phyloP scores from a whole-genome alignment of 2,888 invertebrate genomes.

The Sisyra nigra region DNA sequence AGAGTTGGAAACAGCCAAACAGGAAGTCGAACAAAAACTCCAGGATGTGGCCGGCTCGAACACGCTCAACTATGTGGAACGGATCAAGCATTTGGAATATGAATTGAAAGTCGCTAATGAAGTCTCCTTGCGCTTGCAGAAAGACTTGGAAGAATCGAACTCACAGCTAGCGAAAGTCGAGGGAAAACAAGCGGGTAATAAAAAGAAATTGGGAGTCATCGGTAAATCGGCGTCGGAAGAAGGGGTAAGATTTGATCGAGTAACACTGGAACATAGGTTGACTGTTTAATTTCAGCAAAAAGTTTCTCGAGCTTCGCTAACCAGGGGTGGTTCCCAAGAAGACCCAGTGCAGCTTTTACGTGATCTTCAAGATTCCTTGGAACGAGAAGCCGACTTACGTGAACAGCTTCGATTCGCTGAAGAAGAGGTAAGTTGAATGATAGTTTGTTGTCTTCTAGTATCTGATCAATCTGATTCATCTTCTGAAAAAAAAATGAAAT shows the following conservation, averaged over 20 bases:
- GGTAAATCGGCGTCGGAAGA: constrained; percentile 42
- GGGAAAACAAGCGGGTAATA: constrained; percentile 24
- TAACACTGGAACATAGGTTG: constrained; percentile 1
- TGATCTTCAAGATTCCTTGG: constrained; percentile 81
- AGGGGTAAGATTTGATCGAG: constrained; percentile 16
- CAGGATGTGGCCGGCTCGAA: constrained; percentile 37
- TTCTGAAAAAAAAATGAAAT: not conserved
- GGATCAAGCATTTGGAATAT: constrained; percentile 67
- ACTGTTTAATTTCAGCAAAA: constrained; percentile 29
- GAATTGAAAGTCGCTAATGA: constrained; percentile 72
- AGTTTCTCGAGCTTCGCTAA: constrained; percentile 56
- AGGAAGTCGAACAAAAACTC: constrained; percentile 50
- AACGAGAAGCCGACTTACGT: constrained; percentile 82
- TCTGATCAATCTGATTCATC: not conserved
- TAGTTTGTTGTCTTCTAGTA: no score
- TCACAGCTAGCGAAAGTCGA: constrained; percentile 31
- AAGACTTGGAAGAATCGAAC: constrained; percentile 50
- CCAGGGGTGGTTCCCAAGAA: constrained; percentile 63
- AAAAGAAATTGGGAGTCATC: constrained; percentile 37
- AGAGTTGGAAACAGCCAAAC: constrained; percentile 73
- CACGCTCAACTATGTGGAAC: constrained; percentile 44
- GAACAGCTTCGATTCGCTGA: constrained; percentile 88
- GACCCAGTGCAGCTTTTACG: constrained; percentile 67
- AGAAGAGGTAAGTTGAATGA: constrained; percentile 56
- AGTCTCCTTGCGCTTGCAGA: constrained; percentile 48